These are phyloP conservation scores for Crotophaga sulcirostris DNA, from an alignment of 2,113 vertebrate genomes.

Conservation along the genomic window DNA sequence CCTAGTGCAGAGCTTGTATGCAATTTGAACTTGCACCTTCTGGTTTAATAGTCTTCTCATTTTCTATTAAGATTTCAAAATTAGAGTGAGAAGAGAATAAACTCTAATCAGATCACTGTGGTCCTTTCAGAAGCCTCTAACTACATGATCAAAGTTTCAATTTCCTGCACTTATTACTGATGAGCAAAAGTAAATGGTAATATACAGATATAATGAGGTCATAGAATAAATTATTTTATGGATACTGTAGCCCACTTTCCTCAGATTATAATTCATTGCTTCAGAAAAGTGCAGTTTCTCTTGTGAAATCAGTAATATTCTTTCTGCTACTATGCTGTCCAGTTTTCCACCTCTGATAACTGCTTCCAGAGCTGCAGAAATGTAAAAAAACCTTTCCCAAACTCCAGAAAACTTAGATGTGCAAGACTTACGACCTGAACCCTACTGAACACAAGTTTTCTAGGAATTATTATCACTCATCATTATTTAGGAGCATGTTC, in stretches of 20 bases:
- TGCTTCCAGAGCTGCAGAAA: background rate
- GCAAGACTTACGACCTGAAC: background rate
- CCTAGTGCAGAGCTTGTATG: background rate
- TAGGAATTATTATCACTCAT: background rate
- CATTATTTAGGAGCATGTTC: background rate
- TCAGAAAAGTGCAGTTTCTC: background rate
- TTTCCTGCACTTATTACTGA: constrained; percentile 44
- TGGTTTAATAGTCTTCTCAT: constrained; percentile 21
- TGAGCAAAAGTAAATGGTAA: background rate
- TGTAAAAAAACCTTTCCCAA: background rate
- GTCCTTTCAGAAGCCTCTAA: constrained; percentile 35
- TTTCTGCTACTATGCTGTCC: background rate
- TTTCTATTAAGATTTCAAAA: background rate
- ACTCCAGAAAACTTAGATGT: background rate
- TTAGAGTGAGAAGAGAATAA: background rate
- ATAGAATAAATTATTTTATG: background rate
- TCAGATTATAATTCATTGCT: background rate
- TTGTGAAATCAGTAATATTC: background rate
- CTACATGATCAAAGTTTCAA: constrained; percentile 22
- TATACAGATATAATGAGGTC: background rate
- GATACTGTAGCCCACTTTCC: background rate
- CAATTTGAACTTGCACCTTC: background rate
- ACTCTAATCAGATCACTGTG: constrained; percentile 43
- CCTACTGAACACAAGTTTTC: background rate
- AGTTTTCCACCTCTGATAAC: background rate